Base-by-base conservation (phyloP, 2,888 invertebrate genomes). In the Drosophila nr. perissopoda region DNA sequence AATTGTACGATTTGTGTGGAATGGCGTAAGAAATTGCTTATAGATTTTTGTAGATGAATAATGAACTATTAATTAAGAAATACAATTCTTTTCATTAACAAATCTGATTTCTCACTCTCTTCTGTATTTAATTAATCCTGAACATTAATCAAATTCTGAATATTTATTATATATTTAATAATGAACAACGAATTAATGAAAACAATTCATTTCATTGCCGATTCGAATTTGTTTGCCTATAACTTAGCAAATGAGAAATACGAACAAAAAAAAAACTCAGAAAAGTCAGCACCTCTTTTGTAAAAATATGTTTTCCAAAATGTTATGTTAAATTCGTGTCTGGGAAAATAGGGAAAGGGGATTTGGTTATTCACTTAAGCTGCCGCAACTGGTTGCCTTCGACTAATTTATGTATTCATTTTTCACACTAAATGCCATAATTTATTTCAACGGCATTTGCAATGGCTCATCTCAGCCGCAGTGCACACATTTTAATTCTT, bases 341-440 rank as follows among this genome's bases (percentile, higher is more conserved):
- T 13, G 42, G n/a, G 56, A n/a, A 10, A 29, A 34, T 11, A 3
- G 4, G 29, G 27, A 34, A 31, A 36, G 56, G 38, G 40, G n/a
- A 69, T 66, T 65, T 71, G 10, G 25, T 34, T 49, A 60, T 66
- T 58, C 45, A 45, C 16, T 58, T 65, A 54, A 25, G 52, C 16
- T 45, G 21, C 34, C n/a, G 33, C 33, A 61, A 61, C 56, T 58
- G 63, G 52, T 68, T 64, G 51, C 33, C 29, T 54, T 18, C 33
- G 31, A 71, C 76, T 84, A 84, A 87, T 89, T 83, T 82, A 87
- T 78, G 82, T 61, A 62, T 71, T 70, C 69, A 87, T 84, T 82
- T 82, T 89, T 84, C 83, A 87, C 85, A 85, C 85, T 85, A 89
- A 84, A 89, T 79, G 86, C 86, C 85, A 80, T 87, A 85, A 89